Evolutionary conservation across 2,113 vertebrate species (phyloP).

Genomic region (Amia ocellicauda): DNA sequence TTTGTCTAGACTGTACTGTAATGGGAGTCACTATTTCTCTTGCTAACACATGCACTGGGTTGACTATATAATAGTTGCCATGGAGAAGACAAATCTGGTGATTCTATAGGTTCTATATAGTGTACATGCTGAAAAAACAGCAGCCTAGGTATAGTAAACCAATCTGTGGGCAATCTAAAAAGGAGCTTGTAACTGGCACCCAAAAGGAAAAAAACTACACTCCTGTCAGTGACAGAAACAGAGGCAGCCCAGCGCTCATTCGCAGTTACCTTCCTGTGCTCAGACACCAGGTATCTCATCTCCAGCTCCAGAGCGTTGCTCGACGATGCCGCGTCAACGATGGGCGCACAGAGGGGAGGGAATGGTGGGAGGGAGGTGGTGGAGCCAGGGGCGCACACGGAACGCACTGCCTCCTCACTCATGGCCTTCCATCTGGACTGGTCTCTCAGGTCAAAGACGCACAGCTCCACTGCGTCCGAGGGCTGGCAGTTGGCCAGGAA

Average conservation of each 20-base stretch:
- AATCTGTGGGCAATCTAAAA: no score
- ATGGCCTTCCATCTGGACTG: slow-evolving; percentile 94
- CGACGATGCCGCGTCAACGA: slow-evolving; percentile 68
- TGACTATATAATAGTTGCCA: no score
- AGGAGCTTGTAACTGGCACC: not conserved
- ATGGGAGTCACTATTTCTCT: not conserved
- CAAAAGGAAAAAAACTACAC: not conserved
- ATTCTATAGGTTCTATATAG: no score
- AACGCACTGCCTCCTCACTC: slow-evolving; percentile 89
- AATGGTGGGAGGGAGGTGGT: slow-evolving; percentile 72
- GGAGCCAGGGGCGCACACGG: slow-evolving; percentile 80
- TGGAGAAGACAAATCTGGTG: no score
- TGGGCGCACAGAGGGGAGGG: slow-evolving; percentile 79
- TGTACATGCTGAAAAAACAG: no score
- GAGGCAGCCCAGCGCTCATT: no score
- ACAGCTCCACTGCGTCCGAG: slow-evolving; percentile 81
- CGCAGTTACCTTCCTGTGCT: slow-evolving; percentile 88
- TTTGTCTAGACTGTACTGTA: no score
- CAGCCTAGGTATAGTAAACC: no score
- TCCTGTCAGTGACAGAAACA: no score
- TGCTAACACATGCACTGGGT: not conserved
- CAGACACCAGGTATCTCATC: slow-evolving; percentile 77
- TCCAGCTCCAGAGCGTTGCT: slow-evolving; percentile 92
- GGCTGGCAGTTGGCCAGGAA: slow-evolving; percentile 93
- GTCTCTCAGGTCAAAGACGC: slow-evolving; percentile 85